Conservation (phyloP, 2,888 invertebrate species). For the Siphlonurus alternatus region DNA sequence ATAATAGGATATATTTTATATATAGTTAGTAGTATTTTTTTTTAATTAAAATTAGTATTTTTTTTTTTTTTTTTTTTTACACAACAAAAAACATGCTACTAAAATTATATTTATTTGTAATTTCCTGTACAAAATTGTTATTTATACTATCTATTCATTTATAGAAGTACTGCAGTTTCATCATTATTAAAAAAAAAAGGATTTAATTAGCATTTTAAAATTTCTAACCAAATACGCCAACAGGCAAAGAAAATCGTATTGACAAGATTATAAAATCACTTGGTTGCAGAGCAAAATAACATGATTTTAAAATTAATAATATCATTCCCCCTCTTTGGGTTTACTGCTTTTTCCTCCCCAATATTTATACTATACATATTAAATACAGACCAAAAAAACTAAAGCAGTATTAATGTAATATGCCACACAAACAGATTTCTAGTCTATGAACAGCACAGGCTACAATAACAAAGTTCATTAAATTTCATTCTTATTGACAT, state of each 20-base stretch:
- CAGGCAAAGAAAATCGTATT: too few species aligned
- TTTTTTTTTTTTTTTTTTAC: background rate
- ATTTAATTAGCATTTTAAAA: too few species aligned
- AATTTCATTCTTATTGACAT: background rate
- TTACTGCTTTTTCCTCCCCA: background rate
- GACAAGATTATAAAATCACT: too few species aligned
- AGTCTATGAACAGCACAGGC: background rate
- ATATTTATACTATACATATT: background rate
- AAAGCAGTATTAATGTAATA: background rate
- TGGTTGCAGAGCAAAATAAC: too few species aligned
- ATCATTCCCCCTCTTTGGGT: too few species aligned
- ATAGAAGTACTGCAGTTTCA: too few species aligned
- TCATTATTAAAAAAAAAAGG: too few species aligned
- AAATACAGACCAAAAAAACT: background rate
- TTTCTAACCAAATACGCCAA: too few species aligned
- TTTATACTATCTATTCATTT: too few species aligned
- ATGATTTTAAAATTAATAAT: too few species aligned
- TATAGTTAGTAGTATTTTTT: slow-evolving; percentile 11
- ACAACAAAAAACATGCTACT: background rate
- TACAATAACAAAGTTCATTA: background rate
- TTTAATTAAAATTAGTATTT: background rate
- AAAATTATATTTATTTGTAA: too few species aligned
- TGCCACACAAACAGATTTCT: background rate
- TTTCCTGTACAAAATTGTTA: background rate
- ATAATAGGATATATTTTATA: slow-evolving; percentile 8